Base-by-base conservation (phyloP, 2,888 invertebrate genomes). In the Meta bourneti region DNA sequence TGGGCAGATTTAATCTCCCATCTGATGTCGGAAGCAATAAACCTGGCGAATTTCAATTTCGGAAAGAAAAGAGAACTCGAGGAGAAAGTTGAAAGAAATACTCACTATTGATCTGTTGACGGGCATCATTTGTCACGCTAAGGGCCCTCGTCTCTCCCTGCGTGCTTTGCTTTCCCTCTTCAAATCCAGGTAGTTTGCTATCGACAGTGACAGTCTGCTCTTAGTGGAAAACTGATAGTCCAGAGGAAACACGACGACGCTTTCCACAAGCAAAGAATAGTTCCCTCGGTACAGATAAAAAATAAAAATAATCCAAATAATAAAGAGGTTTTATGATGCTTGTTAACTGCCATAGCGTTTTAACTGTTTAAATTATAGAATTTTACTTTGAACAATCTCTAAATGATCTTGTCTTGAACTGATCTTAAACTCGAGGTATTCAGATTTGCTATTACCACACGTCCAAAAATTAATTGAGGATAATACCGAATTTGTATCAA, bases 41-140 rank as follows among this genome's bases (percentile, higher is more conserved):
- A 69, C 54, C 61, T 13, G n/a, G 19, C 54, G 70, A 75, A 79
- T 88, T 88, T 80, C 88, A 72, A 88, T 88, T 88, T 74, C 72
- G 6, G 19, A 70, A 51, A 71, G n/a, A 52, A 48, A 11, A 6
- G 8, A n/a, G 70, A 7, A 48, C 20, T 9, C n/a, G 49, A 81
- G 16, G 11, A 48, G 70, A 81, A 61, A 88, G 54, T 6, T 61
- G 54, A 48, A 71, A 80, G 71, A 52, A 61, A 61, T 61, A 11
- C 19, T 61, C 54, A 34, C 51, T 80, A 88, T 88, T 81, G 88
- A 88, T 88, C 88, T 88, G 88, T 88, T 88, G 80, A 88, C 88
- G 54, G 48, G 34, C 20, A 11, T 51, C 88, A 74, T 88, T 88
- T 88, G 88, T 81, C 88, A 88, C 61, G 61, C 54, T 80, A 80